Evolutionary conservation across 2,797 vertebrate species (phyloP).

Genomic region (Tadarida brasiliensis): DNA sequence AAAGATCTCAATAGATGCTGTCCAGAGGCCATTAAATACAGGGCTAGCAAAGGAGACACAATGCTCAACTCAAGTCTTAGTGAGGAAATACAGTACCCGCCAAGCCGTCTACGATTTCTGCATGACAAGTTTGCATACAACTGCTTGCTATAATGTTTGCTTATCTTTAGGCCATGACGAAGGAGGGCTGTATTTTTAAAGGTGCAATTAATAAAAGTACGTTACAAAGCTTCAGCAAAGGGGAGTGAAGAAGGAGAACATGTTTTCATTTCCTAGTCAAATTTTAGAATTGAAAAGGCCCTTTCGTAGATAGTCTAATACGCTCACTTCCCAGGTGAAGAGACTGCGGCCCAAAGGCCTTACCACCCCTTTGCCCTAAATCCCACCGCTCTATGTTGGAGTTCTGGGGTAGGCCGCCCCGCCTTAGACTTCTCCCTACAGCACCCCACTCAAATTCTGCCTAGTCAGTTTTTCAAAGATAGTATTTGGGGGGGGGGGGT

Average conservation of each 20-base stretch:
- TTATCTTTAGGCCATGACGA: slow-evolving; percentile 7
- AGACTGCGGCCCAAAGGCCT: background rate
- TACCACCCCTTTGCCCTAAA: background rate
- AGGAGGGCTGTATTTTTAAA: background rate
- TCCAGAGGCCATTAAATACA: slow-evolving; percentile 75
- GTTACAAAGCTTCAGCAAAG: background rate
- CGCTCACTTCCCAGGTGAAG: background rate
- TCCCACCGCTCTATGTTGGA: background rate
- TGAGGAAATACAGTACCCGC: slow-evolving; percentile 56
- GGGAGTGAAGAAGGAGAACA: background rate
- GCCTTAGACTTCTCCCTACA: background rate
- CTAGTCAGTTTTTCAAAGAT: background rate
- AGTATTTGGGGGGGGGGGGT: background rate
- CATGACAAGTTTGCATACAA: slow-evolving; percentile 48
- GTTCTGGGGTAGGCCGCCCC: background rate
- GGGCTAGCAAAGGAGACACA: slow-evolving; percentile 69
- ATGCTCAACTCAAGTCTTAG: slow-evolving; percentile 63
- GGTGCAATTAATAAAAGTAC: background rate
- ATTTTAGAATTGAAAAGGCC: background rate
- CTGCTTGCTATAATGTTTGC: background rate
- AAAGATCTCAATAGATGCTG: slow-evolving; percentile 69
- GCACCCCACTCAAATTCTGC: background rate
- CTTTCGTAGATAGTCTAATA: background rate
- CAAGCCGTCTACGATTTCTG: slow-evolving; percentile 6
- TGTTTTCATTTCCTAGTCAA: background rate